A percentile compares a stretch with the other conserved stretches of the same genome.
Evolutionary conservation across 2,113 vertebrate species (phyloP).

Genomic region (Corythaixoides concolor): DNA sequence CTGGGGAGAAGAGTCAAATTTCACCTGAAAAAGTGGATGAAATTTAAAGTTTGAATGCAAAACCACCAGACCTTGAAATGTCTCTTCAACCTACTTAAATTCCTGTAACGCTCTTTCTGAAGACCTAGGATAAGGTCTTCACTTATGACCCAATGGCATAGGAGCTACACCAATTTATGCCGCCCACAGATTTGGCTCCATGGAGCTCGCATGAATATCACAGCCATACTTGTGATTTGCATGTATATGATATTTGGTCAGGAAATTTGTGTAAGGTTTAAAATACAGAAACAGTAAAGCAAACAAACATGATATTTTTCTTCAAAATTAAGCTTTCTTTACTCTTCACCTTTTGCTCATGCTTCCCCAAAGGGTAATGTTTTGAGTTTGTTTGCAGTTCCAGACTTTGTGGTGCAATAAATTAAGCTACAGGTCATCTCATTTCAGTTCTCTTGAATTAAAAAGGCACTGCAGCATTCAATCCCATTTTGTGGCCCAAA

Average conservation of each 20-base stretch:
- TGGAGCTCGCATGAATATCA: neutral
- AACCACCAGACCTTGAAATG: neutral
- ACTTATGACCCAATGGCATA: neutral
- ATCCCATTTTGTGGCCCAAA: neutral
- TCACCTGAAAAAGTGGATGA: neutral
- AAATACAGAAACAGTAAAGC: neutral
- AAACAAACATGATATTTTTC: neutral
- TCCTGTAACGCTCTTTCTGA: fast-evolving
- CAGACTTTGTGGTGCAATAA: neutral
- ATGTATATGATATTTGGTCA: neutral
- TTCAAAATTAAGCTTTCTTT: neutral
- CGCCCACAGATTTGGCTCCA: neutral
- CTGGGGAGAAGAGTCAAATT: neutral
- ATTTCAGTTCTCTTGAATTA: neutral
- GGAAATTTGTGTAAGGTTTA: neutral
- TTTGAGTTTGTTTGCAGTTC: neutral
- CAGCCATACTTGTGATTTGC: neutral
- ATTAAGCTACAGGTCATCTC: neutral
- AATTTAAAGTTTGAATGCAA: neutral
- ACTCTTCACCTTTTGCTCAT: neutral
- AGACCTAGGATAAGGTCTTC: neutral
- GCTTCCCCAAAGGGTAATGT: neutral
- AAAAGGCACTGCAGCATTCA: neutral
- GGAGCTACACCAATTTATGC: neutral
- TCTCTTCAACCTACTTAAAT: neutral